Conservation (phyloP, 2,113 vertebrate genomes). For the Peromyscus leucopus region DNA sequence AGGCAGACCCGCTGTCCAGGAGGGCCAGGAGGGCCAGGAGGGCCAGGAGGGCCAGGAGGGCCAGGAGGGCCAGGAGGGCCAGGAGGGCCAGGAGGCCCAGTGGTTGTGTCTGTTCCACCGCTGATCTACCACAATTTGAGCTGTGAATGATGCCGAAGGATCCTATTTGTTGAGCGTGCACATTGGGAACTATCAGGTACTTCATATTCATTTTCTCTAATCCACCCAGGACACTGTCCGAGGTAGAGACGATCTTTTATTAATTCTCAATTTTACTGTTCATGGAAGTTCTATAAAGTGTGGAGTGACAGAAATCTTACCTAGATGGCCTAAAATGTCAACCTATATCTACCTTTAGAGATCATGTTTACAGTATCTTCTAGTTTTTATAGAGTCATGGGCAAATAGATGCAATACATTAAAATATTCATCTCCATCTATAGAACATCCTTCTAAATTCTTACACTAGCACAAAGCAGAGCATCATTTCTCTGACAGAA, state of each 20-base stretch:
- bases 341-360: not conserved
- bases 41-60: conserved; percentile 47
- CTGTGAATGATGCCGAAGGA: not conserved
- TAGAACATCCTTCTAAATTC: not conserved
- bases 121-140: conserved; percentile 67
- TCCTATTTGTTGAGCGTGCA: not conserved
- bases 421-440: not conserved
- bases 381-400: not conserved
- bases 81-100: conserved; percentile 60
- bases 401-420: not conserved
- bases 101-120: conserved; percentile 60
- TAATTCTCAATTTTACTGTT: not conserved
- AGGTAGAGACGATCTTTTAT: not conserved
- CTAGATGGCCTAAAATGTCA: not conserved
- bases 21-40: conserved; percentile 65
- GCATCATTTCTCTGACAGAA: not conserved
- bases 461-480: not conserved
- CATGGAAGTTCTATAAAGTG: not conserved
- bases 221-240: not conserved
- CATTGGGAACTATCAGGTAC: not conserved
- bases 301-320: fast-evolving
- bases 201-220: conserved; percentile 23
- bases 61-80: conserved; percentile 68
- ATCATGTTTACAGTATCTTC: not conserved
- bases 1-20: conserved; percentile 54